Evolutionary conservation across 2,113 vertebrate genomes (phyloP).

Genomic region (Siniperca chuatsi): DNA sequence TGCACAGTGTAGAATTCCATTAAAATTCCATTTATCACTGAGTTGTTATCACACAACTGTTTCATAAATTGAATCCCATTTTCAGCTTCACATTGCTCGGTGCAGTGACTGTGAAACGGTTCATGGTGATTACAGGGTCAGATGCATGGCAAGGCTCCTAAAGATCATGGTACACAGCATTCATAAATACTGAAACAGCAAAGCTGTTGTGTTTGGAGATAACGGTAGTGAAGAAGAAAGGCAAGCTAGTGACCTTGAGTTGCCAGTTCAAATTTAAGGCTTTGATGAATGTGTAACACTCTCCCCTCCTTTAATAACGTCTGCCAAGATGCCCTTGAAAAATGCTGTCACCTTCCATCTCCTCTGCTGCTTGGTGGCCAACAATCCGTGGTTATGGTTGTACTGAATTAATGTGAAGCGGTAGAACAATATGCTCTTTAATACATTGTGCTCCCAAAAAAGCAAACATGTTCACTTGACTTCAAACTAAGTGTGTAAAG

Average conservation of each 20-base stretch:
- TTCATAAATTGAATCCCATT: constrained; percentile 18
- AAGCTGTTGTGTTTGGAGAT: background rate
- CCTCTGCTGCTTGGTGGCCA: background rate
- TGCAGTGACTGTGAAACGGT: constrained; percentile 7
- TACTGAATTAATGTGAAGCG: background rate
- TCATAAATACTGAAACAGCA: constrained; percentile 15
- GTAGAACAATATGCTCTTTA: background rate
- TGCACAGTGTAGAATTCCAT: background rate
- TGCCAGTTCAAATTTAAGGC: background rate
- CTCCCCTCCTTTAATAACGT: constrained; percentile 4
- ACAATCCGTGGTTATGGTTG: background rate
- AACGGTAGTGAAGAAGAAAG: background rate
- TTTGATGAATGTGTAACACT: background rate
- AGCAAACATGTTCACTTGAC: background rate
- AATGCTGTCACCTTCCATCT: background rate
- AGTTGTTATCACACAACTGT: background rate
- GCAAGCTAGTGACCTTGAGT: background rate
- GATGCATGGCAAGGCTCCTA: background rate
- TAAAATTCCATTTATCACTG: constrained; percentile 18
- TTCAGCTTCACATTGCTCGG: background rate
- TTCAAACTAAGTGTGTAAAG: background rate
- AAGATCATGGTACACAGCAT: background rate
- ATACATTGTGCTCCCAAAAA: background rate
- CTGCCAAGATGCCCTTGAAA: constrained; percentile 9
- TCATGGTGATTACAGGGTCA: background rate